Evolutionary conservation across 2,797 vertebrate species (phyloP).

Genomic region (Acipenser ruthenus): DNA sequence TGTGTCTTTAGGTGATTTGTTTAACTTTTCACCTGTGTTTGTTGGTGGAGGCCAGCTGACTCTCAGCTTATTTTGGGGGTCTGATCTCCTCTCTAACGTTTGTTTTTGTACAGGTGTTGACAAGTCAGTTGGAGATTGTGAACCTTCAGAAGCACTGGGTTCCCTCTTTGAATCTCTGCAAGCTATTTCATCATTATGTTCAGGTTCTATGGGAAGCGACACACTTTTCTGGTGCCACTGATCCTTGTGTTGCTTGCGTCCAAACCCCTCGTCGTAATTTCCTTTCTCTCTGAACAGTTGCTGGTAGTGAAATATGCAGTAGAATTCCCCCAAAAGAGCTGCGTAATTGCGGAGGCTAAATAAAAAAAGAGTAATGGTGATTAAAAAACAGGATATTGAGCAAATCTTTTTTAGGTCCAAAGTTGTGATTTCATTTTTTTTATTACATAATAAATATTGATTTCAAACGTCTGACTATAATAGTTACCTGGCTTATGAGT

Average conservation of each 20-base stretch:
- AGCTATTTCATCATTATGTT: background rate
- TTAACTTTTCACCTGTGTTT: background rate
- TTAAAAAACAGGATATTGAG: background rate
- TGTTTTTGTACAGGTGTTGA: background rate
- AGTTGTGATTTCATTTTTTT: too few species aligned
- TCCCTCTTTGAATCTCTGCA: constrained; percentile 17
- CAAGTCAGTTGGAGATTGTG: fast-evolving
- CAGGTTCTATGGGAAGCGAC: constrained; percentile 6
- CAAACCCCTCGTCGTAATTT: constrained; percentile 67
- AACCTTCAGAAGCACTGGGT: background rate
- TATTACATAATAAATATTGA: too few species aligned
- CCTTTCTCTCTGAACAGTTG: constrained; percentile 60
- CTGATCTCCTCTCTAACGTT: constrained; percentile 15
- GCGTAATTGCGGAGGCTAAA: constrained; percentile 67
- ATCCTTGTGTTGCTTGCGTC: constrained; percentile 53
- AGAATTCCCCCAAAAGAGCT: constrained; percentile 59
- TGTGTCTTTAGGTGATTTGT: background rate
- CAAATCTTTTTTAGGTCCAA: too few species aligned
- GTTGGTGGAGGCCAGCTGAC: constrained; percentile 56
- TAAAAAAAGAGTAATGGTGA: constrained; percentile 34
- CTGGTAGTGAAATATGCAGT: constrained; percentile 75
- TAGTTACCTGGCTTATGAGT: too few species aligned
- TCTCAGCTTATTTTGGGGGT: constrained; percentile 45
- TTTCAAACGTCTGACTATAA: too few species aligned
- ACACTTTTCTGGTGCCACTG: constrained; percentile 39